These are phyloP conservation scores for Tretioscincus oriximinensis DNA, from an alignment of 2,113 vertebrate genomes.

Conservation along the genomic window DNA sequence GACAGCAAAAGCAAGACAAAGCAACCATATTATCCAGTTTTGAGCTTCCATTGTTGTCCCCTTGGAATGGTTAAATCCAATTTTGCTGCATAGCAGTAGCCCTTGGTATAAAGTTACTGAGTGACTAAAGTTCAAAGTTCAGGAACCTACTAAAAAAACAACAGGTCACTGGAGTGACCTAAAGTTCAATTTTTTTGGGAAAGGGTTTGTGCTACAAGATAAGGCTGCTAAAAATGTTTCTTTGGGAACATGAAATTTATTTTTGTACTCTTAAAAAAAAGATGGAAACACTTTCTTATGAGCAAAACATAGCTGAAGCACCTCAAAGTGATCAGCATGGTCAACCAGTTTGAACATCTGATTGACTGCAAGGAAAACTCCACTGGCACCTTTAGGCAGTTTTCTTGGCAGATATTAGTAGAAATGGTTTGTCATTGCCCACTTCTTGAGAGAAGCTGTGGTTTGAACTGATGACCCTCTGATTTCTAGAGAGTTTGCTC, in stretches of 20 bases:
- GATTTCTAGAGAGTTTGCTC: too few species aligned
- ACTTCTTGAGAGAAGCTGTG: too few species aligned
- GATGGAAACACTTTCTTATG: neutral
- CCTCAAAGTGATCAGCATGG: too few species aligned
- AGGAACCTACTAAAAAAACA: constrained; percentile 12
- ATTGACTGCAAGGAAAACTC: too few species aligned
- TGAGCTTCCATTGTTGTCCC: constrained; percentile 55
- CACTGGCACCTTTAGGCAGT: too few species aligned
- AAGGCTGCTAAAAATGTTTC: neutral
- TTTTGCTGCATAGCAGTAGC: constrained; percentile 29
- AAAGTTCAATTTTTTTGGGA: constrained; percentile 17
- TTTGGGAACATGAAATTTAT: neutral
- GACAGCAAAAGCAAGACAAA: constrained; percentile 57
- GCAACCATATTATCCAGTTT: constrained; percentile 52
- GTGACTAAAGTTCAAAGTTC: constrained; percentile 65
- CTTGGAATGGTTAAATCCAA: neutral
- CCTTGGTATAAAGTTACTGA: constrained; percentile 14
- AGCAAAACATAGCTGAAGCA: neutral
- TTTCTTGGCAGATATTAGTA: too few species aligned
- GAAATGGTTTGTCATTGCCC: too few species aligned
- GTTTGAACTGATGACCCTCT: too few species aligned
- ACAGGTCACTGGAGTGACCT: constrained; percentile 35
- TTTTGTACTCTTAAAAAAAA: rapidly evolving
- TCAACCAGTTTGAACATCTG: too few species aligned
- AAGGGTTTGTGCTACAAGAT: neutral